Evolutionary conservation across 2,113 vertebrate species (phyloP), one percentile per base, ranked within the genome.

Genomic region (Oreochromis niloticus): DNA sequence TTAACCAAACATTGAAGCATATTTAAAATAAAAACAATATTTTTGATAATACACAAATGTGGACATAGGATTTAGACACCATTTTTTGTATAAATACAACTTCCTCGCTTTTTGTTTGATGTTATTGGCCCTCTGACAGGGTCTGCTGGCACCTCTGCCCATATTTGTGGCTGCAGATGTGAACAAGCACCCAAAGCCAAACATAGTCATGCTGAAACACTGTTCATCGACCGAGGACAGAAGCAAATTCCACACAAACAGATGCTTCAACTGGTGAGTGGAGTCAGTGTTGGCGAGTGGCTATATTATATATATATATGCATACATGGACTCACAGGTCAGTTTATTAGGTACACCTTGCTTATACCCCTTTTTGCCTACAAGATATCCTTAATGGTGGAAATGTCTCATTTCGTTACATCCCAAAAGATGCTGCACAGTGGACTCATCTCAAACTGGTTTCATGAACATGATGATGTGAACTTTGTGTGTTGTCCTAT

Each of bases 171-270:
- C 34, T 63, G 17, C 13, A 55, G 55, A 82, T 83, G 66, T 78
- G 54, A 46, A 43, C 43, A 84, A 83, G 55, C 50, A 68, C 90
- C 16, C 6, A 7, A 78, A 63, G 46, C 92, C 93, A 91, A 93
- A 94, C 86, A 95, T 91, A 90, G 88, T 89, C 87, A 94, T 86
- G 82, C 12, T 86, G 34, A 61, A 82, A 63, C 30, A 17, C 30
- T 85, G 81, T 93, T 89, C 85, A 85, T 85, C 12, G 2, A 14
- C 7, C 41, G 52, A 89, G 54, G 85, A 83, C 50, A 85, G 78
- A 88, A 86, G 88, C 52, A 85, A 91, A 84, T 87, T 81, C 36
- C 87, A 92, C 84, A 85, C 73, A 84, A 89, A 84, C 79, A 81
- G 14, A 41, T 5, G 24, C n/a, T 73, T 50, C 9, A 30, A 75